Conservation (phyloP, 1,140 invertebrate genomes). For the Metaphire vulgaris region DNA sequence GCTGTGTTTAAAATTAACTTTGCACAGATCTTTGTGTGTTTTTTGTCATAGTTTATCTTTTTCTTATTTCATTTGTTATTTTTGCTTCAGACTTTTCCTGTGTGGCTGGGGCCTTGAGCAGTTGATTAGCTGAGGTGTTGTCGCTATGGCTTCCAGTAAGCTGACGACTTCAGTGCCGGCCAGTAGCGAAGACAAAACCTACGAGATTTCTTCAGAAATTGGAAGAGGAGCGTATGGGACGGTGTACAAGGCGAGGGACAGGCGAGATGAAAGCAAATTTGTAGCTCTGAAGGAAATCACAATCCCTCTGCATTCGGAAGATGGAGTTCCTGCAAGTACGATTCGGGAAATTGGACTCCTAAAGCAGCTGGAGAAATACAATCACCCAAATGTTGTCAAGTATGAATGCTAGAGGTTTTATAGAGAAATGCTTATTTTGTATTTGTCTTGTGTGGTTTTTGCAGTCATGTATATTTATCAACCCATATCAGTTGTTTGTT, state of each 20-base stretch:
- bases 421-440: too few species aligned
- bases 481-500: too few species aligned
- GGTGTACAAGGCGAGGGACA: slow-evolving; percentile 50
- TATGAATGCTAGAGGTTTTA: too few species aligned
- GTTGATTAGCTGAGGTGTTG: too few species aligned
- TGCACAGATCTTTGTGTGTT: too few species aligned
- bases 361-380: slow-evolving; percentile 63
- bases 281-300: slow-evolving; percentile 93
- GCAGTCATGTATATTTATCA: too few species aligned
- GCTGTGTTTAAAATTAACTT: too few species aligned
- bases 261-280: slow-evolving; percentile 60
- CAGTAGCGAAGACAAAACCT: slow-evolving; percentile 26
- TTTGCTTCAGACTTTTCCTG: too few species aligned
- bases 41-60: too few species aligned
- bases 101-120: too few species aligned
- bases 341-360: slow-evolving; percentile 84
- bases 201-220: slow-evolving; percentile 46
- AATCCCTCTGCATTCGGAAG: slow-evolving; percentile 59
- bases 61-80: too few species aligned
- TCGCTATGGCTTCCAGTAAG: neutral
- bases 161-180: neutral
- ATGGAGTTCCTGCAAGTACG: slow-evolving; percentile 86
- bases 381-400: slow-evolving; percentile 78
- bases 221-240: slow-evolving; percentile 51
- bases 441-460: too few species aligned